Evolutionary conservation across 53 echinoderm and acorn worm genomes (phyloP), one percentile per base, ranked within the genome.

Genomic region (Zoroaster sp.): DNA sequence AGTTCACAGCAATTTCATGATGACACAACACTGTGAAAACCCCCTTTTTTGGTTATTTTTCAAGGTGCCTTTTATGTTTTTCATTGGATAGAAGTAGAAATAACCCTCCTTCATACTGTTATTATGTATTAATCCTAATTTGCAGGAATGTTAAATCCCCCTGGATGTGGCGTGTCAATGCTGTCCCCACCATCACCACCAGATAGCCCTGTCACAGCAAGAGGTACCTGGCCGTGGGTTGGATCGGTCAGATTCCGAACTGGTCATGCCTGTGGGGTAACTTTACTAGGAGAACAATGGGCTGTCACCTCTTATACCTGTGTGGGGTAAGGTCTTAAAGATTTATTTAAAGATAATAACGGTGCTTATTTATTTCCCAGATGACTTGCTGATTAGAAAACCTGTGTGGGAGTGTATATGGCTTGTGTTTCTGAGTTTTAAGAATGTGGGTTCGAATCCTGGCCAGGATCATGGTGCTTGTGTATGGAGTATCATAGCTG

Each of bases 191-290:
- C 74, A 5, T 74, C 80, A 25, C 28, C 80, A 20, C 41, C 82
- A 12, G 15, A 4, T 68, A 35, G 4, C 1, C 14, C 80, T 40
- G 20, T 18, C 3, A 68, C 82, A 43, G 2, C 69, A 40, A 11
- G 5, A 1, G 72, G 85, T 37, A 49, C 47, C 34, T 85, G 85
- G 85, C 85, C 85, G 5, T 85, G 85, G 85, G 47, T 49, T 0
- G 85, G 85, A 46, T 85, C 85, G 3, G 41, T 85, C 44, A 66
- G 49, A 3, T 41, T 34, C 20, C 69, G 70, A 20, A 36, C 47
- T 0, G 85, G 85, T 37, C 85, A 70, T 18, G 35, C 33, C 9
- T 85, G 85, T 18, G 72, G 85, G 20, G 70, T 13, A 4, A 53
- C 85, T 5, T 21, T 85, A 5, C 40, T 85, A 1, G 32, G 23